Evolutionary conservation across 2,113 vertebrate genomes (phyloP).

Genomic region (Climacteris rufus): DNA sequence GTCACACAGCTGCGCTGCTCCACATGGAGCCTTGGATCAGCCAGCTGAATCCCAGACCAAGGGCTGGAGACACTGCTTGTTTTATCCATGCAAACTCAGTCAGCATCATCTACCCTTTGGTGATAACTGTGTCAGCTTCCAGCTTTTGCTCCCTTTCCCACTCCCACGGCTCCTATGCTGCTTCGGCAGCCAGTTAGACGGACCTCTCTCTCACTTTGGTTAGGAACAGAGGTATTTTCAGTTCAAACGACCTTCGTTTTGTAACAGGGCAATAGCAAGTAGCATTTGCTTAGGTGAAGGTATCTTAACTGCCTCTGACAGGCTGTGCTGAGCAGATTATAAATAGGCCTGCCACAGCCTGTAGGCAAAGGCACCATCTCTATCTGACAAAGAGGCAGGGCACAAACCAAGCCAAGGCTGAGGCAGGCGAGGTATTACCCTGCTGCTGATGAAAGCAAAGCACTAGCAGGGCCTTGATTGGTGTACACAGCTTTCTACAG

Average conservation of each 20-base stretch:
- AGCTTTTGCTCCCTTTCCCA: not conserved
- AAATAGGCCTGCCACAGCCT: not conserved
- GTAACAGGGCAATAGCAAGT: not conserved
- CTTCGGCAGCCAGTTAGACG: not conserved
- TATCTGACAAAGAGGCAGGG: not conserved
- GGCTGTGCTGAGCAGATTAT: not conserved
- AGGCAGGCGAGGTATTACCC: not conserved
- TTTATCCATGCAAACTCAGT: not conserved
- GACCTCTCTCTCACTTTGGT: not conserved
- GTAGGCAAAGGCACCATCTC: not conserved
- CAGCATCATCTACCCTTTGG: not conserved
- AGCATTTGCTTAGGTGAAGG: not conserved
- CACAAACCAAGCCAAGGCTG: not conserved
- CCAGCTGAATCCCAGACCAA: not conserved
- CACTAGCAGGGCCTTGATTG: fast-evolving
- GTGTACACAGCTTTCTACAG: not conserved
- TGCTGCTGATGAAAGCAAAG: not conserved
- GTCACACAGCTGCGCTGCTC: not conserved
- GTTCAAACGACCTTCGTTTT: conserved; percentile 23
- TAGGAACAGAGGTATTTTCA: not conserved
- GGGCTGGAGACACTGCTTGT: not conserved
- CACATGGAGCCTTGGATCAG: not conserved
- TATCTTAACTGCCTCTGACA: conserved; percentile 37
- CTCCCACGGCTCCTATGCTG: not conserved
- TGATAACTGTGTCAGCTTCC: not conserved